Conservation (phyloP, 2,113 vertebrate species). For the Morone chrysops region DNA sequence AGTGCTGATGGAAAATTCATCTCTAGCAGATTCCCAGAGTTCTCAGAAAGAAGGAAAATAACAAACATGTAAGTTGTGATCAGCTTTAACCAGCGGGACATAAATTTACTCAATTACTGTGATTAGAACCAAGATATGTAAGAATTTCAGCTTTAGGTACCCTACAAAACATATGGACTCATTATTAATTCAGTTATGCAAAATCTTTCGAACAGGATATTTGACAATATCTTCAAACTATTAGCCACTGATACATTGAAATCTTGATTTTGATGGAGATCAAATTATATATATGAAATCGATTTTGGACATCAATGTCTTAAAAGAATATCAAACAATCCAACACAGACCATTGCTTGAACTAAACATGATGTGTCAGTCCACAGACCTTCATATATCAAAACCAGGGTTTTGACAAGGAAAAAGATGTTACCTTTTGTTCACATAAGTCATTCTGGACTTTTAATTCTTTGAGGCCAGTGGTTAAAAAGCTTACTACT, state of each 20-base stretch:
- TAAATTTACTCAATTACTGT: not conserved
- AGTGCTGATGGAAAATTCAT: not conserved
- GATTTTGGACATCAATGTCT: not conserved
- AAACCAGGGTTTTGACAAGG: not conserved
- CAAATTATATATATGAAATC: too few relatives aligned
- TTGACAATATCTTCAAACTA: not conserved
- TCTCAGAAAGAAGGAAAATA: not conserved
- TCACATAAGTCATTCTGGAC: not conserved
- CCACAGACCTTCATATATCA: not conserved
- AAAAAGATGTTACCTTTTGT: not conserved
- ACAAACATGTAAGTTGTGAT: not conserved
- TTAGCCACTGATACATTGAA: too few relatives aligned
- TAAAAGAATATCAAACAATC: not conserved
- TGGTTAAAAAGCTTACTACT: conserved; percentile 52
- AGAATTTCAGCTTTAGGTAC: not conserved
- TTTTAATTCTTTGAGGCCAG: conserved; percentile 21
- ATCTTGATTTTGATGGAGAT: too few relatives aligned
- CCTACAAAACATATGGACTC: not conserved
- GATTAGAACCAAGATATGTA: not conserved
- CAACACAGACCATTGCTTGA: not conserved
- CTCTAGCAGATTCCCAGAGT: not conserved
- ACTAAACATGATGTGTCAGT: not conserved
- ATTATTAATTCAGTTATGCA: not conserved
- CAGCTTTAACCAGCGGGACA: not conserved
- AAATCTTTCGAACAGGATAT: not conserved